Percentiles rank a stretch among this genome's conserved stretches.
Evolutionary conservation across 1,140 invertebrate genomes (phyloP).

Genomic region (Chlorops oryzae): DNA sequence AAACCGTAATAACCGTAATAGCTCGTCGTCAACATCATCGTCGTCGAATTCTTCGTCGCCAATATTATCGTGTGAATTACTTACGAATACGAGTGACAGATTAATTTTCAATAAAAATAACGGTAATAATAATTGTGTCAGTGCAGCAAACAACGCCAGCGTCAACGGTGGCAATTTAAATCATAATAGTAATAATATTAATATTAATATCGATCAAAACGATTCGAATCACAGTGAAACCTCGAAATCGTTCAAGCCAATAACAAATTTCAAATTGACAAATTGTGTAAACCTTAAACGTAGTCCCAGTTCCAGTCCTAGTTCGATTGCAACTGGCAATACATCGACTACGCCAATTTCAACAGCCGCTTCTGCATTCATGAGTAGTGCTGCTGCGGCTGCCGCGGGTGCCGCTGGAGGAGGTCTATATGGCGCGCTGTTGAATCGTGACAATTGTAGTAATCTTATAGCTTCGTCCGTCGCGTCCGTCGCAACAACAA

Average conservation of each 20-base stretch:
- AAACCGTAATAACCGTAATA: neutral
- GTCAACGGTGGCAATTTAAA: conserved; percentile 6
- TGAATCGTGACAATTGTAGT: conserved; percentile 51
- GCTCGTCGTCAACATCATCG: neutral
- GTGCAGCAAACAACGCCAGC: conserved; percentile 5
- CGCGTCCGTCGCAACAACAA: conserved; percentile 10
- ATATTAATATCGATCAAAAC: conserved; percentile 24
- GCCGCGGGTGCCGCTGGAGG: conserved; percentile 50
- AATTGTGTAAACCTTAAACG: neutral
- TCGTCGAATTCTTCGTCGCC: conserved; percentile 10
- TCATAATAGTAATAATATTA: conserved; percentile 12
- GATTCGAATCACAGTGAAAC: conserved; percentile 11
- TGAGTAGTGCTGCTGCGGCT: conserved; percentile 54
- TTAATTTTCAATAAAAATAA: neutral
- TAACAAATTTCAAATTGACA: neutral
- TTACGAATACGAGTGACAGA: neutral
- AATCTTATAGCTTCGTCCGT: conserved; percentile 9
- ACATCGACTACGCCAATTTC: conserved; percentile 21
- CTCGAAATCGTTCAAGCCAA: conserved; percentile 6
- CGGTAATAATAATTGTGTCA: too few relatives aligned
- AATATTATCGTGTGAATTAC: neutral
- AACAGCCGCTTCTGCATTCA: conserved; percentile 52
- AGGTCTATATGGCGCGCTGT: conserved; percentile 75
- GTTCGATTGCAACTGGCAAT: conserved; percentile 19
- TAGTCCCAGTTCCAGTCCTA: neutral